Evolutionary conservation across 1,140 invertebrate genomes (phyloP).

Genomic region (Aculops lycopersici): DNA sequence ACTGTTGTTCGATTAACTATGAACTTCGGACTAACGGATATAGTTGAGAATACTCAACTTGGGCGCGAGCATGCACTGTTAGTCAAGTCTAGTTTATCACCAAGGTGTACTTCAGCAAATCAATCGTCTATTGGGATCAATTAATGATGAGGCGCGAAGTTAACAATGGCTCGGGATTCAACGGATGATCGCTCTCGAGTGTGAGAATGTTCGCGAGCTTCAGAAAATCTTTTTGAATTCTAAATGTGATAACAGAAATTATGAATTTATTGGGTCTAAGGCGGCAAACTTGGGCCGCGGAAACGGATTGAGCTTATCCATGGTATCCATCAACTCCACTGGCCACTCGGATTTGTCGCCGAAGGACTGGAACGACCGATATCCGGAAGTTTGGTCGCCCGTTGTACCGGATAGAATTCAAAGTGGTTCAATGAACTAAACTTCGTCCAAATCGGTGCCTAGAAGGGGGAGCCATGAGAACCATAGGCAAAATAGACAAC

Average conservation of each 20-base stretch:
- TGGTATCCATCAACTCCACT: background rate
- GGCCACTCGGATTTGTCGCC: too few species aligned
- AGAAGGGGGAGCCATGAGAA: background rate
- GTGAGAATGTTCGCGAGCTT: constrained; percentile 55
- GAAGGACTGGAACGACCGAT: constrained; percentile 11
- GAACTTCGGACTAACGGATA: constrained; percentile 51
- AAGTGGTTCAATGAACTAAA: constrained; percentile 8
- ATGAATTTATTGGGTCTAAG: constrained; percentile 14
- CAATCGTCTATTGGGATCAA: constrained; percentile 40
- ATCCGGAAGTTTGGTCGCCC: constrained; percentile 36
- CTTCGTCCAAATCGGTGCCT: background rate
- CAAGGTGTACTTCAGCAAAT: constrained; percentile 69
- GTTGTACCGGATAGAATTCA: constrained; percentile 29
- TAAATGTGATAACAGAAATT: constrained; percentile 25
- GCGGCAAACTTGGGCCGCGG: background rate
- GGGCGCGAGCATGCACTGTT: constrained; percentile 70
- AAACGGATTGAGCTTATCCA: background rate
- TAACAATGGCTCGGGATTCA: constrained; percentile 63
- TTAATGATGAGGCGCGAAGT: constrained; percentile 40
- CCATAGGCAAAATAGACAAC: background rate
- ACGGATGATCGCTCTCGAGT: constrained; percentile 55
- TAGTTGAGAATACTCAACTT: constrained; percentile 62
- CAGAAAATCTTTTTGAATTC: constrained; percentile 28
- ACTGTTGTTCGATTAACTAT: too few species aligned
- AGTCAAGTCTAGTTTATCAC: constrained; percentile 62